Evolutionary conservation across 2,888 invertebrate genomes (phyloP).

Genomic region (Scelioninae gen. 2): DNA sequence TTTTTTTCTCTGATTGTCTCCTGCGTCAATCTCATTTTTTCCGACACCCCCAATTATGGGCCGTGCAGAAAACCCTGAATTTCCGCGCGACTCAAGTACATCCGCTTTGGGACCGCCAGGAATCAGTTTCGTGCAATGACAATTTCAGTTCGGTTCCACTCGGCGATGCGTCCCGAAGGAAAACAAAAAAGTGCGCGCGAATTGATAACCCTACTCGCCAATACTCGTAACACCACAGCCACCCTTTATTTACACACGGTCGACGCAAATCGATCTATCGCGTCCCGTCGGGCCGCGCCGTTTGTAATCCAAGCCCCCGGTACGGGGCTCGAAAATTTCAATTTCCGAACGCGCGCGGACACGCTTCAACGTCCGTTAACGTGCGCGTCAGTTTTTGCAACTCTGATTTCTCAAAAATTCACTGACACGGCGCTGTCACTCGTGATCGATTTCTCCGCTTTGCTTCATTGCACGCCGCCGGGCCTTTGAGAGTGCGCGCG

Average conservation of each 20-base stretch:
- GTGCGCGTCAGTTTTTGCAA: slow-evolving; percentile 37
- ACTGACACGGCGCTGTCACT: slow-evolving; percentile 46
- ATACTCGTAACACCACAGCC: slow-evolving; percentile 37
- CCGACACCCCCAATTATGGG: too few species aligned
- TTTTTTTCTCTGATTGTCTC: too few species aligned
- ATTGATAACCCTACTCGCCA: slow-evolving; percentile 28
- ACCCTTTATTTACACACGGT: slow-evolving; percentile 41
- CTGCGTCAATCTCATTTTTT: too few species aligned
- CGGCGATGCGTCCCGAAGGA: slow-evolving; percentile 21
- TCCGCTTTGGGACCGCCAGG: too few species aligned
- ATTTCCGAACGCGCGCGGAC: slow-evolving; percentile 35
- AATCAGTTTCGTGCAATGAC: slow-evolving; percentile 44
- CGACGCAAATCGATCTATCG: slow-evolving; percentile 45
- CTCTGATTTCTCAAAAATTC: slow-evolving; percentile 56
- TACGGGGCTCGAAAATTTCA: slow-evolving; percentile 40
- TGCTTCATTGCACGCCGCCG: slow-evolving; percentile 33
- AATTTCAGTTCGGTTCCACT: slow-evolving; percentile 48
- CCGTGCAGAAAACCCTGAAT: too few species aligned
- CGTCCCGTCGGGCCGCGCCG: slow-evolving; percentile 26
- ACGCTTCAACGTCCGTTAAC: slow-evolving; percentile 52
- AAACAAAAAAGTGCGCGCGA: slow-evolving; percentile 41
- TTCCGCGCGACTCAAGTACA: too few species aligned
- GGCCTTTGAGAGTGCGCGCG: slow-evolving; percentile 19
- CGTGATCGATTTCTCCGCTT: slow-evolving; percentile 48
- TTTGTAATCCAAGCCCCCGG: slow-evolving; percentile 47